phyloP scores from a whole-genome alignment of 2,888 invertebrate genomes.

The Dendrolimus houi region DNA sequence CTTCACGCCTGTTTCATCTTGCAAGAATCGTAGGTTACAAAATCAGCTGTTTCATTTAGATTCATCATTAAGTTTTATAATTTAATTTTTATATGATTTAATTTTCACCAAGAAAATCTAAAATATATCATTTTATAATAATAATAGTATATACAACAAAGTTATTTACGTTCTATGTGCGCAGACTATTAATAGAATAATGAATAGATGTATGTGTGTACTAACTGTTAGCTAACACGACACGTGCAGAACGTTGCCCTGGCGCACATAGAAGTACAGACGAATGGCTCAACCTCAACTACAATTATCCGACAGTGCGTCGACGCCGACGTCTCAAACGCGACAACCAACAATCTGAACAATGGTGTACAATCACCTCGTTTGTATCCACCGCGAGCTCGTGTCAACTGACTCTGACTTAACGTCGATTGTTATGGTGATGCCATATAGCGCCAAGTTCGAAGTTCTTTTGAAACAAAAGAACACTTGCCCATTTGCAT shows the following conservation, averaged over 20 bases:
- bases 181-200: slow-evolving; percentile 9
- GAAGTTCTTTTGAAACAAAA: slow-evolving; percentile 58
- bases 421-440: slow-evolving; percentile 67
- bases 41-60: too few relatives aligned
- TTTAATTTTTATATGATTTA: too few relatives aligned
- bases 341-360: slow-evolving; percentile 35
- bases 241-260: slow-evolving; percentile 19
- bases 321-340: slow-evolving; percentile 20
- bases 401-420: slow-evolving; percentile 63
- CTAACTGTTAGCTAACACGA: slow-evolving; percentile 38
- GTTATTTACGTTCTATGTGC: slow-evolving; percentile 4
- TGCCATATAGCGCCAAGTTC: slow-evolving; percentile 45
- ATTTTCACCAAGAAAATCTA: too few relatives aligned
- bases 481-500: slow-evolving; percentile 47
- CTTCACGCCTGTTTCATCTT: slow-evolving; percentile 30
- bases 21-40: neutral
- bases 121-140: too few relatives aligned
- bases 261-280: slow-evolving; percentile 21
- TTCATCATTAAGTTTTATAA: too few relatives aligned
- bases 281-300: slow-evolving; percentile 30
- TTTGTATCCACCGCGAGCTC: slow-evolving; percentile 37
- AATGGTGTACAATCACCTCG: slow-evolving; percentile 55
- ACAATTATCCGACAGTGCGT: slow-evolving; percentile 42
- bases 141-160: too few relatives aligned
- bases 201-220: slow-evolving; percentile 31